Conservation (phyloP, 1,140 invertebrate species). For the Drosophila lacertosa region DNA sequence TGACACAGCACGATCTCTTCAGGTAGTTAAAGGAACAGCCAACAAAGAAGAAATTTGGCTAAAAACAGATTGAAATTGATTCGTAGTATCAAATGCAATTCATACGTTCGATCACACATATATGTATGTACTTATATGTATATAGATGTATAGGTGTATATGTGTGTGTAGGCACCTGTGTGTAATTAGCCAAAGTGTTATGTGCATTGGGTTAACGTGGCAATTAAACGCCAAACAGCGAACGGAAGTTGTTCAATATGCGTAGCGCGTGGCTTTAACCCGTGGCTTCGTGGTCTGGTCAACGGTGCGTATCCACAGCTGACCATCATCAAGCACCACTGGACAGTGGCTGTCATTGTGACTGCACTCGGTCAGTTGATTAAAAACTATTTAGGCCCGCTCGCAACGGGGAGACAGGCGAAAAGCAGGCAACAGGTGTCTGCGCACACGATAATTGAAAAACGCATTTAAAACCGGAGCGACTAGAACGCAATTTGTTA, state of each 20-base stretch:
- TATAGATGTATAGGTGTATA: not conserved
- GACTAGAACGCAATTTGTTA: slow-evolving; percentile 58
- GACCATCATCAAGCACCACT: slow-evolving; percentile 39
- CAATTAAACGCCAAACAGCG: slow-evolving; percentile 54
- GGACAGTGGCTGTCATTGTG: not conserved
- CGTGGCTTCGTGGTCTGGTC: slow-evolving; percentile 32
- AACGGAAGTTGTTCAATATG: slow-evolving; percentile 78
- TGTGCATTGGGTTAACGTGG: slow-evolving; percentile 69
- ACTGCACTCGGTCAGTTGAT: slow-evolving; percentile 31
- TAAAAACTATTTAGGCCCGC: slow-evolving; percentile 67
- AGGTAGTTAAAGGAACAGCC: slow-evolving; percentile 4
- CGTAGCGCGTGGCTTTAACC: slow-evolving; percentile 60
- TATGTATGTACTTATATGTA: too few relatives aligned
- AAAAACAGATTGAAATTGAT: too few relatives aligned
- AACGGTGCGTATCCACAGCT: slow-evolving; percentile 73
- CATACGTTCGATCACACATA: too few relatives aligned
- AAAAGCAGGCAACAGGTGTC: slow-evolving; percentile 51
- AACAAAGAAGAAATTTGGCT: slow-evolving; percentile 11
- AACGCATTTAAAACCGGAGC: slow-evolving; percentile 31
- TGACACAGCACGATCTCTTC: slow-evolving; percentile 9
- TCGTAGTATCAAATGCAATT: too few relatives aligned
- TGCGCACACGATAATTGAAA: slow-evolving; percentile 43
- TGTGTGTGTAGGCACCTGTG: not conserved
- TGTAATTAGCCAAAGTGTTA: slow-evolving; percentile 66
- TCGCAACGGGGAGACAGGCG: too few relatives aligned